phyloP scores from a whole-genome alignment of 2,113 vertebrate genomes.

The Rousettus leschenaultii region DNA sequence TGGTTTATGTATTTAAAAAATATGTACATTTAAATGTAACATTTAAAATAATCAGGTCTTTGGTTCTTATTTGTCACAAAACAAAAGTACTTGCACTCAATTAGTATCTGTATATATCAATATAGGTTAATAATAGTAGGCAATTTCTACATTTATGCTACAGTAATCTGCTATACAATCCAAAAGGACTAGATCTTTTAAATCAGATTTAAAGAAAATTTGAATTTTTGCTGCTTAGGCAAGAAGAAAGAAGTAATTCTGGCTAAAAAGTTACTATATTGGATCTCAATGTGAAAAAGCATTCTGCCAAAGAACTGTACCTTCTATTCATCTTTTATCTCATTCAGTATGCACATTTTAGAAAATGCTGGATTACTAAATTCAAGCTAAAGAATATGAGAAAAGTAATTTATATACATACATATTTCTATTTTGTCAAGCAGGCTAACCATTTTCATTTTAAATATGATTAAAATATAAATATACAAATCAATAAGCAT shows the following conservation, averaged over 20 bases:
- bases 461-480: not conserved
- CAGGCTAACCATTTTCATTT: not conserved
- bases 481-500: not conserved
- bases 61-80: not conserved
- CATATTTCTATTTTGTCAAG: not conserved
- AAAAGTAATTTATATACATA: constrained; percentile 6
- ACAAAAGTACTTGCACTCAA: not conserved
- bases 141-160: not conserved
- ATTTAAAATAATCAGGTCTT: constrained; percentile 2
- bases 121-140: not conserved
- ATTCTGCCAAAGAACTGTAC: constrained; percentile 24
- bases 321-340: not conserved
- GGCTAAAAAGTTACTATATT: not conserved
- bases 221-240: constrained; percentile 1
- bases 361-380: constrained; percentile 23
- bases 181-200: not conserved
- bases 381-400: constrained; percentile 19
- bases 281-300: not conserved
- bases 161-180: not conserved
- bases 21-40: not conserved
- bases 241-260: constrained; percentile 43
- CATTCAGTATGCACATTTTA: not conserved
- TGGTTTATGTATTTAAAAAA: not conserved
- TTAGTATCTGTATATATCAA: not conserved
- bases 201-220: constrained; percentile 37